Base-by-base conservation (phyloP, 2,888 invertebrate species). In the Heliconius charithonia region DNA sequence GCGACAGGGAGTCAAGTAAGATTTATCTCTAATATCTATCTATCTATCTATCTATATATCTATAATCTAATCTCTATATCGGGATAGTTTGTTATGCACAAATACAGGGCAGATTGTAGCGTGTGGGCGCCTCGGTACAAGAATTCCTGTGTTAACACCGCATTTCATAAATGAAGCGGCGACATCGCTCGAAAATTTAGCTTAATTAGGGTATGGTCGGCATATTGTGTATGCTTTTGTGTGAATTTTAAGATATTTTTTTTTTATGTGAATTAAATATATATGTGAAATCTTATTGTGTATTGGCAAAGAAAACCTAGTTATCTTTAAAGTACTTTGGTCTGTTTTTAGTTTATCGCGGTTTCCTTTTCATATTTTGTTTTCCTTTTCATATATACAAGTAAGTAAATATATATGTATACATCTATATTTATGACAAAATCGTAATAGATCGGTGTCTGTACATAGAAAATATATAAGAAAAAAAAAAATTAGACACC, bases 121-220 rank as follows among this genome's bases (percentile, higher is more conserved):
- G 82, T 82, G 84, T 84, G 83, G 84, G 85, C 82, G 83, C 81
- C 81, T 79, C 63, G 73, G 79, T 80, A 83, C 83, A 80, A 79
- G 77, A 77, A 81, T 82, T 82, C 81, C 78, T 79, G 81, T 82
- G 82, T 83, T 83, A 80, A 81, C 79, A 81, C 81, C 83, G 81
- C 79, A 87, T 90, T 89, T 90, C 89, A 90, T 89, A 89, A 88
- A 86, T 82, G 86, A 82, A 83, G 85, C 83, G 87, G 88, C 85
- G 82, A 87, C 87, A 86, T 85, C 81, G 86, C 83, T 86, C 82
- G 37, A 51, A 86, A 87, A 87, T 86, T 88, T 85, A 85, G 84
- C 86, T 89, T 87, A 88, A 87, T 89, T 87, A 76, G 59, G 67
- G 87, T 87, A 89, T 81, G 65, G 88, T 80, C 78, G 78, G 86